Evolutionary conservation across 1,140 invertebrate species (phyloP).

Genomic region (Zaprionus gabonicus): DNA sequence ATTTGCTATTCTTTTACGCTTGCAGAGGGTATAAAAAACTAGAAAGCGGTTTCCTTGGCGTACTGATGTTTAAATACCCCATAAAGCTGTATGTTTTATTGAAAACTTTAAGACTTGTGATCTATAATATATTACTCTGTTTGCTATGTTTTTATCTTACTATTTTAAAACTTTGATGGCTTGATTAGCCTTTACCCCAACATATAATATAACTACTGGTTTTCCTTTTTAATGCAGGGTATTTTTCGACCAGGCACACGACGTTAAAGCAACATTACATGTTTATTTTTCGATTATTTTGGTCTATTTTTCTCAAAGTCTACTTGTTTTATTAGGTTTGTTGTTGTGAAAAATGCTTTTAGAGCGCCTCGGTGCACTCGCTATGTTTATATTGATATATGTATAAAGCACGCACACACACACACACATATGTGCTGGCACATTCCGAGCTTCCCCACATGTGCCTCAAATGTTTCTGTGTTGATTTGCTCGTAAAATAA

Average conservation of each 20-base stretch:
- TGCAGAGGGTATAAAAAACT: not conserved
- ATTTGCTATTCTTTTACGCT: constrained; percentile 20
- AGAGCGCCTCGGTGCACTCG: constrained; percentile 52
- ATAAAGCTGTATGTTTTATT: not conserved
- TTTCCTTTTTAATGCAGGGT: not conserved
- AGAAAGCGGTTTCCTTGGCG: not conserved
- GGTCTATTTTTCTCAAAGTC: constrained; percentile 46
- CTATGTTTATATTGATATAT: constrained; percentile 76
- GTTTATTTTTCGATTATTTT: constrained; percentile 9
- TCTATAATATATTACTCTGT: too few species aligned
- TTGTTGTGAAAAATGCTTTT: constrained; percentile 72
- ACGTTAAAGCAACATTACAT: not conserved
- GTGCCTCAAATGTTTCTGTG: constrained; percentile 41
- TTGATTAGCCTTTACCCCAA: too few species aligned
- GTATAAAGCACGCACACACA: constrained; percentile 12
- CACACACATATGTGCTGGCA: constrained; percentile 15
- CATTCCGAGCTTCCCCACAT: constrained; percentile 47
- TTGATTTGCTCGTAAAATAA: constrained; percentile 51
- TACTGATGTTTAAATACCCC: not conserved
- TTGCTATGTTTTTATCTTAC: too few species aligned
- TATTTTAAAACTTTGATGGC: too few species aligned
- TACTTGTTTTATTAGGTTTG: constrained; percentile 59
- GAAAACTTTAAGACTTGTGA: too few species aligned
- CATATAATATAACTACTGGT: too few species aligned
- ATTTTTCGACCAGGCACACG: not conserved